Conservation (phyloP, 2,113 vertebrate species). For the Accipiter cooperii region DNA sequence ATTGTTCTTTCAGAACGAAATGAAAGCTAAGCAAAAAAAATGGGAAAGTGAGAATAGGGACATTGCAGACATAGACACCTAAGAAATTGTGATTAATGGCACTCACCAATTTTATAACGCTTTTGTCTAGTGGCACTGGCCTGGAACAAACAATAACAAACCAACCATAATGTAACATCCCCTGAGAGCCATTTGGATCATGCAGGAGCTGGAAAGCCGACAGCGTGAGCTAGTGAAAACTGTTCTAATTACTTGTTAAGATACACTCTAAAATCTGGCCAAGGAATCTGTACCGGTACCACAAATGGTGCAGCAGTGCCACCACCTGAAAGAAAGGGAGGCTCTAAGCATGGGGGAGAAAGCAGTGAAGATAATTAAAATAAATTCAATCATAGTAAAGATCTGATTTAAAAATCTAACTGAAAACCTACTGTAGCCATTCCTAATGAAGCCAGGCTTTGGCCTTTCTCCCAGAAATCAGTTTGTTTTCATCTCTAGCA, state of each 20-base stretch:
- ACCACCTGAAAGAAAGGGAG: slow-evolving; percentile 51
- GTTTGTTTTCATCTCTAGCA: not conserved
- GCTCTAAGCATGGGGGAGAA: not conserved
- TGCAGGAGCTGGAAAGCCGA: slow-evolving; percentile 29
- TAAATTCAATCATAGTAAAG: not conserved
- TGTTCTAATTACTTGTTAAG: slow-evolving; percentile 48
- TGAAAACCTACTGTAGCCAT: not conserved
- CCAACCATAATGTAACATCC: slow-evolving; percentile 59
- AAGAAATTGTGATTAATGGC: slow-evolving; percentile 58
- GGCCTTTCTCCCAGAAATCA: not conserved
- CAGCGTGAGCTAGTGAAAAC: slow-evolving; percentile 34
- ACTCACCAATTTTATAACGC: slow-evolving; percentile 17
- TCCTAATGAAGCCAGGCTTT: not conserved
- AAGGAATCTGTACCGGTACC: not conserved
- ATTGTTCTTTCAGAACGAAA: not conserved
- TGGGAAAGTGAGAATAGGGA: not conserved
- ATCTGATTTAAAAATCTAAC: not conserved
- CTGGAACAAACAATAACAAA: slow-evolving; percentile 65
- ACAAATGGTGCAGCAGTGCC: slow-evolving; percentile 61
- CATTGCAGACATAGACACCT: not conserved
- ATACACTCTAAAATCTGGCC: not conserved
- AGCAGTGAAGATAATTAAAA: not conserved
- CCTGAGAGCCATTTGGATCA: slow-evolving; percentile 58
- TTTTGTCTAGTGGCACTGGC: slow-evolving; percentile 61
- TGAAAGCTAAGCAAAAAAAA: slow-evolving; percentile 12